Evolutionary conservation across 2,113 vertebrate genomes (phyloP).

Genomic region (Tichodroma muraria): DNA sequence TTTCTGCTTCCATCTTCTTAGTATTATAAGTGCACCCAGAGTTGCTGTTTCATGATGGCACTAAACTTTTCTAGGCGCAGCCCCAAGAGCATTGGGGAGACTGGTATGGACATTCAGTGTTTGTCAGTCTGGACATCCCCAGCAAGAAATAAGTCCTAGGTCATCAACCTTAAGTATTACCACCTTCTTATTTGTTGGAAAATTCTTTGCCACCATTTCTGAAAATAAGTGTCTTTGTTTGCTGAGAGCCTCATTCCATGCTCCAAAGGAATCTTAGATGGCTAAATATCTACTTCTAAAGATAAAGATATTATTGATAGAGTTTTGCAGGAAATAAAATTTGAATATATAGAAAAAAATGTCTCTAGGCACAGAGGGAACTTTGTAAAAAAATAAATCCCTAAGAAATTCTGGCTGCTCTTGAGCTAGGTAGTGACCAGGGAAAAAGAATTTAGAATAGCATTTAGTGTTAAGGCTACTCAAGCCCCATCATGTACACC

Average conservation of each 20-base stretch:
- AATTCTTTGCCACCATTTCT: not conserved
- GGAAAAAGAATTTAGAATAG: not conserved
- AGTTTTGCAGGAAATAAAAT: not conserved
- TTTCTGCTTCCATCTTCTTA: not conserved
- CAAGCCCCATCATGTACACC: not conserved
- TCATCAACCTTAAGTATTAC: not conserved
- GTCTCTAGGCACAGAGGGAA: not conserved
- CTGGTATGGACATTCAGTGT: not conserved
- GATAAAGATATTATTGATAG: not conserved
- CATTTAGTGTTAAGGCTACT: not conserved
- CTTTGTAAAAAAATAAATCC: not conserved
- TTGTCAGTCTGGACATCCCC: not conserved
- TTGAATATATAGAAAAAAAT: not conserved
- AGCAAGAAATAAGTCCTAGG: not conserved
- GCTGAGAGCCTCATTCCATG: not conserved
- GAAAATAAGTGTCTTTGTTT: not conserved
- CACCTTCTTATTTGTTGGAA: not conserved
- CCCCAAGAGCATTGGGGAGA: not conserved
- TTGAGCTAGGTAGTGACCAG: not conserved
- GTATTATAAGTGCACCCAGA: not conserved
- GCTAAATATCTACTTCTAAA: not conserved
- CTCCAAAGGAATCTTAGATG: not conserved
- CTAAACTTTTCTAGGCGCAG: not conserved
- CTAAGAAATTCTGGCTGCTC: not conserved
- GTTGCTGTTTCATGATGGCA: not conserved